These are phyloP conservation scores for Vipera latastei DNA, from an alignment of 2,797 vertebrate genomes.

Conservation along the genomic window DNA sequence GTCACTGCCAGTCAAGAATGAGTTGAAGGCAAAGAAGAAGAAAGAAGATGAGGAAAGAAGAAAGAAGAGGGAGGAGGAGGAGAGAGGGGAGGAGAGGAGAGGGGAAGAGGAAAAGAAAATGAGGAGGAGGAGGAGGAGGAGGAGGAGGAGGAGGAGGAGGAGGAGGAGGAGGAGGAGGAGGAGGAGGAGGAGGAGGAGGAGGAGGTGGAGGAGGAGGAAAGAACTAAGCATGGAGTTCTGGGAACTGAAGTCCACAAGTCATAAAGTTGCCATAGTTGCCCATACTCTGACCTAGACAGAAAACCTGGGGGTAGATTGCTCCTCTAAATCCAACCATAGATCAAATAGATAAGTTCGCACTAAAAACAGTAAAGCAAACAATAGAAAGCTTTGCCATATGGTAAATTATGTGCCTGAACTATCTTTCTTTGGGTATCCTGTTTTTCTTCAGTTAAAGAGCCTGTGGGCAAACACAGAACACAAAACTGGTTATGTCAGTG, in stretches of 20 bases:
- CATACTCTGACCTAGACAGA: neutral
- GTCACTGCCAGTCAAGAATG: neutral
- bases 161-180: too few relatives aligned
- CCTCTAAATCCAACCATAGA: neutral
- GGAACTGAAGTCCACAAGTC: neutral
- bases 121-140: too few relatives aligned
- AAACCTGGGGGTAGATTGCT: neutral
- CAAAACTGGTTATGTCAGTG: slow-evolving; percentile 55
- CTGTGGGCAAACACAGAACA: slow-evolving; percentile 57
- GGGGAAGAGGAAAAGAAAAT: too few relatives aligned
- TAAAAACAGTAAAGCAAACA: neutral
- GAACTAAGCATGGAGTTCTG: neutral
- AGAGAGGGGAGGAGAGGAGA: too few relatives aligned
- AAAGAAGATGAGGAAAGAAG: neutral
- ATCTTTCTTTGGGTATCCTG: neutral
- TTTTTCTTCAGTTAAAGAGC: slow-evolving; percentile 40
- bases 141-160: too few relatives aligned
- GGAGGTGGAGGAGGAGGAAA: too few relatives aligned
- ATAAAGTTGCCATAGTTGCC: neutral
- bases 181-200: too few relatives aligned
- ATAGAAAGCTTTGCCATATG: too few relatives aligned
- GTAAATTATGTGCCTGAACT: neutral
- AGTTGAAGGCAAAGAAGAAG: neutral
- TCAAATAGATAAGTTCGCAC: neutral
- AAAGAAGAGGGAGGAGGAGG: too few relatives aligned